Evolutionary conservation across 1,140 invertebrate species (phyloP).

Genomic region (Pararge aegeria): DNA sequence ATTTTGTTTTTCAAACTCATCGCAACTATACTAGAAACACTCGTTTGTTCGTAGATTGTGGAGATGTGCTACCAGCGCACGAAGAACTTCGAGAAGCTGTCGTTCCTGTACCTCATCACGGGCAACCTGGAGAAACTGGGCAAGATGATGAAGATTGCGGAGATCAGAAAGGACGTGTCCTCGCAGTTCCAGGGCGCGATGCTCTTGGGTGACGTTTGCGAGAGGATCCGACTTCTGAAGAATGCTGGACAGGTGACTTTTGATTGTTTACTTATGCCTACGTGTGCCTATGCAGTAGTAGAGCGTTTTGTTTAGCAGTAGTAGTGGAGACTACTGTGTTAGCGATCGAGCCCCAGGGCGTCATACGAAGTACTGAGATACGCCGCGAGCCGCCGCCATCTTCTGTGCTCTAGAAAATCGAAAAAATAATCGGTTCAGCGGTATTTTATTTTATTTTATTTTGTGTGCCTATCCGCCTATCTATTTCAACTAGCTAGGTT

Average conservation of each 20-base stretch:
- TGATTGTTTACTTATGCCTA: conserved; percentile 1
- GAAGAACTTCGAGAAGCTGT: conserved; percentile 99
- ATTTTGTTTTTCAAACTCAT: too few species aligned
- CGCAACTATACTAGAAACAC: background rate
- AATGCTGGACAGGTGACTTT: conserved; percentile 82
- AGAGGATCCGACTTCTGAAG: conserved; percentile 95
- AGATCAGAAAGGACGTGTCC: conserved; percentile 96
- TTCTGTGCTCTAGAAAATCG: too few species aligned
- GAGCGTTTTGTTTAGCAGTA: too few species aligned
- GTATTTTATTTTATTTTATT: too few species aligned
- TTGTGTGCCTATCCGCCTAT: too few species aligned
- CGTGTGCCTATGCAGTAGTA: too few species aligned
- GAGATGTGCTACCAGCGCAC: conserved; percentile 99
- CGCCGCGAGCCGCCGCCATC: too few species aligned
- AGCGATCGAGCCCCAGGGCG: too few species aligned
- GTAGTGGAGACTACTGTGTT: too few species aligned
- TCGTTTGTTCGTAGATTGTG: conserved; percentile 81
- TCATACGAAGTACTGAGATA: too few species aligned
- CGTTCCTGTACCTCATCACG: conserved; percentile 98
- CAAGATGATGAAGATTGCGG: conserved; percentile 99
- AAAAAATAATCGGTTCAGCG: too few species aligned
- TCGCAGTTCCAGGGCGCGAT: conserved; percentile 98
- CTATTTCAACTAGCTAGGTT: too few species aligned
- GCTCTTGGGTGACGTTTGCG: conserved; percentile 93
- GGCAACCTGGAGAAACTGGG: conserved; percentile 98